Evolutionary conservation across 2,113 vertebrate genomes (phyloP).

Genomic region (Monopterus albus): DNA sequence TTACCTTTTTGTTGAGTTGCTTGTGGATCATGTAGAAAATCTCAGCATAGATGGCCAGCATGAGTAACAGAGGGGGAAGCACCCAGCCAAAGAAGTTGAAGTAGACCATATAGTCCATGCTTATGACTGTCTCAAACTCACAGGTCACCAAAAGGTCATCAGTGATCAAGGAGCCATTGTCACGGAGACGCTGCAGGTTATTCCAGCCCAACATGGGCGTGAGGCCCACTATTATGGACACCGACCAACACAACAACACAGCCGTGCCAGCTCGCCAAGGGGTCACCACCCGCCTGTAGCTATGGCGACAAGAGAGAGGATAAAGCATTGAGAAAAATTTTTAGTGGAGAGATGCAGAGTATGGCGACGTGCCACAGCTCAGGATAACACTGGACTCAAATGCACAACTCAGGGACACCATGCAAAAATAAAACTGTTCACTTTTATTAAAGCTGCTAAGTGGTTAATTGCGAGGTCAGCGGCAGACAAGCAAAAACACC

Average conservation of each 20-base stretch:
- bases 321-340: too few species aligned
- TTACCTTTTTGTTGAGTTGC: constrained; percentile 92
- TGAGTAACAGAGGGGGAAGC: constrained; percentile 91
- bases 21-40: constrained; percentile 97
- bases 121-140: constrained; percentile 93
- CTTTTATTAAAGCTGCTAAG: too few species aligned
- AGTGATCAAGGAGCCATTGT: constrained; percentile 69
- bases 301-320: constrained; percentile 64
- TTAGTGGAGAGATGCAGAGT: too few species aligned
- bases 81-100: constrained; percentile 98
- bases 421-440: too few species aligned
- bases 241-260: constrained; percentile 90
- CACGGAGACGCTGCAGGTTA: constrained; percentile 80
- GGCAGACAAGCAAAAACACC: too few species aligned
- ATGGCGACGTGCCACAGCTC: too few species aligned
- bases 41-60: constrained; percentile 93
- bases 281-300: constrained; percentile 93
- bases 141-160: constrained; percentile 83
- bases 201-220: constrained; percentile 96
- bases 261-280: constrained; percentile 86
- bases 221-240: constrained; percentile 91
- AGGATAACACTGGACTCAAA: too few species aligned
- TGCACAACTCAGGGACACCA: too few species aligned
- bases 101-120: constrained; percentile 99
- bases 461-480: too few species aligned